These are phyloP conservation scores for Gymnodraco acuticeps DNA, from an alignment of 2,797 vertebrate species.

Conservation along the genomic window DNA sequence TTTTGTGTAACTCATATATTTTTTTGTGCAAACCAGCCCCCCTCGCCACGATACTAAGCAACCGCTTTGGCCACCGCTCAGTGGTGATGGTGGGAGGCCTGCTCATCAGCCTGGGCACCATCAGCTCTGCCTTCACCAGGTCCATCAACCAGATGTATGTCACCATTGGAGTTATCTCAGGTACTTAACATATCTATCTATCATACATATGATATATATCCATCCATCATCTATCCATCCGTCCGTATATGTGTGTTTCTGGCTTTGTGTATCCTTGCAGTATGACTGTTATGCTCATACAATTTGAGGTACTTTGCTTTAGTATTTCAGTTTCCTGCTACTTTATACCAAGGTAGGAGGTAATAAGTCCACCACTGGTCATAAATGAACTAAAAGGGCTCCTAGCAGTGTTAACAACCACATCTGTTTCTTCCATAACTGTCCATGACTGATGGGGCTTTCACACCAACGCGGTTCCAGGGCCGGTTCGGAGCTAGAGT, in stretches of 20 bases:
- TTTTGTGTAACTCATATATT: neutral
- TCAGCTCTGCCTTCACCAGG: constrained; percentile 86
- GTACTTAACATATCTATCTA: constrained; percentile 69
- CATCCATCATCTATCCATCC: too few relatives aligned
- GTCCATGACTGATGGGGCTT: constrained; percentile 13
- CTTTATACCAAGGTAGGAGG: too few relatives aligned
- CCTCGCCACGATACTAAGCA: constrained; percentile 89
- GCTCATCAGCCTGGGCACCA: constrained; percentile 89
- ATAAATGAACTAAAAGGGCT: constrained; percentile 55
- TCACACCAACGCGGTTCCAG: too few relatives aligned
- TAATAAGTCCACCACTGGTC: too few relatives aligned
- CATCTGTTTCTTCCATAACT: constrained; percentile 47
- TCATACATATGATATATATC: too few relatives aligned
- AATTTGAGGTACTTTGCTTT: too few relatives aligned
- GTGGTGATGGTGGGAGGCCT: constrained; percentile 93
- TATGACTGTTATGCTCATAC: neutral
- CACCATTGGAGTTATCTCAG: constrained; percentile 89
- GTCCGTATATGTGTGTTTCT: too few relatives aligned
- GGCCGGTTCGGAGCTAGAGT: too few relatives aligned
- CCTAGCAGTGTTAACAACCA: constrained; percentile 64
- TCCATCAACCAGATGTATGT: constrained; percentile 93
- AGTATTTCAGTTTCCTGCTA: too few relatives aligned
- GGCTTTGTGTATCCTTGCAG: neutral
- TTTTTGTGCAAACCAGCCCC: constrained; percentile 83
- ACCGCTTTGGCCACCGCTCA: constrained; percentile 87